Percentiles rank a stretch among this genome's conserved stretches.
Conservation (phyloP, 2,113 vertebrate genomes). For the Fukomys damarensis region DNA sequence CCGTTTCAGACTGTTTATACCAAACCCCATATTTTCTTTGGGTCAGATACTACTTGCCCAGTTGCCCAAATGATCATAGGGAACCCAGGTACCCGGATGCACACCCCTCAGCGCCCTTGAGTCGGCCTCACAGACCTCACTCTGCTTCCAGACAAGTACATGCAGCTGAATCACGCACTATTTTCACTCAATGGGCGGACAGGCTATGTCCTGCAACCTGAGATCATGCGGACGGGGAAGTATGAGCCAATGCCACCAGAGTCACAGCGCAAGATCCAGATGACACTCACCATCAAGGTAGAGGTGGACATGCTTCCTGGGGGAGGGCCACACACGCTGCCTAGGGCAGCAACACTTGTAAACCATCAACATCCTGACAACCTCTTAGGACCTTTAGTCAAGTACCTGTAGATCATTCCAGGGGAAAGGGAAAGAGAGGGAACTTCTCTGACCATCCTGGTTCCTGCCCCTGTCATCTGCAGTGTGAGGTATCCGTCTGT, state of each 20-base stretch:
- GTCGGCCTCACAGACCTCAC: neutral
- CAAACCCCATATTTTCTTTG: neutral
- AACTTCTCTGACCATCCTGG: too few species aligned
- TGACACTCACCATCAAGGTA: conserved; percentile 90
- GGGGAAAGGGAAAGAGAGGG: too few species aligned
- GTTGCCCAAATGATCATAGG: neutral
- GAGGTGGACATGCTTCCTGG: too few species aligned
- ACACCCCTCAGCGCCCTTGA: fast-evolving
- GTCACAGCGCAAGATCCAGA: conserved; percentile 87
- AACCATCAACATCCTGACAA: neutral
- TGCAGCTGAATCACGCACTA: conserved; percentile 95
- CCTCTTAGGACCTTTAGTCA: neutral
- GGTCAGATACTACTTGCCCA: neutral
- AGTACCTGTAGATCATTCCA: too few species aligned
- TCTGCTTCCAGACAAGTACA: conserved; percentile 92
- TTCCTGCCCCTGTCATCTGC: fast-evolving
- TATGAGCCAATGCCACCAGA: conserved; percentile 91
- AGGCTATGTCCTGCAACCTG: conserved; percentile 96
- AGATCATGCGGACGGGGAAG: conserved; percentile 92
- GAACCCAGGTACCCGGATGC: fast-evolving
- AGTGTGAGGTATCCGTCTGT: neutral
- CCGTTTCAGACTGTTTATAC: neutral
- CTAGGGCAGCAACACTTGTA: neutral
- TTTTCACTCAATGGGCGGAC: conserved; percentile 94
- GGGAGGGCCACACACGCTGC: too few species aligned